Evolutionary conservation across 2,113 vertebrate species (phyloP), one percentile per base, ranked within the genome.

Genomic region (Uria lomvia): DNA sequence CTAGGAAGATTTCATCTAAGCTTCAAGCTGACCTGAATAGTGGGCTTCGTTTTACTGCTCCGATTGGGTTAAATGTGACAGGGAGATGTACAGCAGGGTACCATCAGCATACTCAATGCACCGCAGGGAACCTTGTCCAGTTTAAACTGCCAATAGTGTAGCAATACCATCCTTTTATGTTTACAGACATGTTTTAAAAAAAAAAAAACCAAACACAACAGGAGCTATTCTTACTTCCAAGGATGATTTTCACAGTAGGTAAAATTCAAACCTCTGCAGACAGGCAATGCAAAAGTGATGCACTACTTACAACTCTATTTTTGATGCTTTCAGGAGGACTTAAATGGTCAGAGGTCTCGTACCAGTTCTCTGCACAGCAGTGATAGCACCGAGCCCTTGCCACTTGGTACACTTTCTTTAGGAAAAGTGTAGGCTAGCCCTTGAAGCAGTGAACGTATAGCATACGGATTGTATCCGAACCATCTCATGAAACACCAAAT

Each of bases 291-390:
- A 62, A 47, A 89, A 89, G 86, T 75, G 75, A 58, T 24, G 80
- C 85, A 62, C 76, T 81, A 68, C 94, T 87, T 79, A 55, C 15
- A 94, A 66, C n/a, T 92, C 77, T 90, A 62, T 72, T 92, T 95
- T 79, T 91, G 74, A 75, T 32, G 70, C 49, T 90, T 95, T 85
- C 81, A 79, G 84, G 30, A 49, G 30, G 77, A 79, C 58, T 96
- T 58, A 53, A 87, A 62, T 52, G 84, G 70, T 85, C 58, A 90
- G 45, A 95, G 74, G 87, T 91, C 84, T 91, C 8, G 0, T 55
- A 50, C 58, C 40, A 11, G 40, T 11, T 79, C 83, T 52, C 80
- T 88, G 91, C 89, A 59, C 53, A 82, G 62, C 30, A 56, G 53
- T 68, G 56, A 38, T 82, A 86, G 26, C 70, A 29, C n/a, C 40